Evolutionary conservation across 2,888 invertebrate genomes (phyloP).

Genomic region (Drosophila macrospina): DNA sequence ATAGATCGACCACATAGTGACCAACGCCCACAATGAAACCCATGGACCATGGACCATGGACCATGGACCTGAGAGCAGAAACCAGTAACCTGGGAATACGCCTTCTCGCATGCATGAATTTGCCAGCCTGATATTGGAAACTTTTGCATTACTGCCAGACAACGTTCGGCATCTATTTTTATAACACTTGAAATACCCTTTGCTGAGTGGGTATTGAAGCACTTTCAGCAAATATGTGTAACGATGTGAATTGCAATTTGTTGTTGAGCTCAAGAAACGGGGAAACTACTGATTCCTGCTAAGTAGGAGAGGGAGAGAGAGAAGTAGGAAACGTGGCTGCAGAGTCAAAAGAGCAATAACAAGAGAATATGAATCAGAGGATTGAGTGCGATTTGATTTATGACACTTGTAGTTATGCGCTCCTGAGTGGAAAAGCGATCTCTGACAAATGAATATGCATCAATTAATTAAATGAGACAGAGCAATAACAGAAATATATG

Average conservation of each 20-base stretch:
- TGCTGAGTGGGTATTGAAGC: not conserved
- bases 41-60: constrained; percentile 11
- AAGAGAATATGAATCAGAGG: not conserved
- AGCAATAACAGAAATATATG: not conserved
- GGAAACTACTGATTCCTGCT: no score
- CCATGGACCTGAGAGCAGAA: constrained; percentile 11
- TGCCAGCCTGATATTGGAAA: constrained; percentile 62
- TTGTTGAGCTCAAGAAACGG: no score
- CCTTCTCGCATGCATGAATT: constrained; percentile 41
- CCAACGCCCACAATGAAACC: constrained; percentile 21
- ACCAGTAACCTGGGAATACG: constrained; percentile 41
- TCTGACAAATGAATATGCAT: not conserved
- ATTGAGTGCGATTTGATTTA: not conserved
- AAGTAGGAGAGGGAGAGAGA: no score
- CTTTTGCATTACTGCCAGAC: constrained; percentile 54
- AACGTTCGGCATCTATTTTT: constrained; percentile 46
- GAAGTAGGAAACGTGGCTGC: no score
- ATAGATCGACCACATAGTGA: constrained; percentile 18
- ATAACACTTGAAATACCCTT: constrained; percentile 25
- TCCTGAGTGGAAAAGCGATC: not conserved
- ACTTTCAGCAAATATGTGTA: not conserved
- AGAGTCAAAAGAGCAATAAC: constrained; percentile 2
- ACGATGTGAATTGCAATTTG: no score
- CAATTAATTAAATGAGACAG: not conserved
- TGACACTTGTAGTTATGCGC: not conserved